These are phyloP conservation scores for Erythrocercus mccallii DNA, from an alignment of 2,113 vertebrate genomes.

Conservation along the genomic window DNA sequence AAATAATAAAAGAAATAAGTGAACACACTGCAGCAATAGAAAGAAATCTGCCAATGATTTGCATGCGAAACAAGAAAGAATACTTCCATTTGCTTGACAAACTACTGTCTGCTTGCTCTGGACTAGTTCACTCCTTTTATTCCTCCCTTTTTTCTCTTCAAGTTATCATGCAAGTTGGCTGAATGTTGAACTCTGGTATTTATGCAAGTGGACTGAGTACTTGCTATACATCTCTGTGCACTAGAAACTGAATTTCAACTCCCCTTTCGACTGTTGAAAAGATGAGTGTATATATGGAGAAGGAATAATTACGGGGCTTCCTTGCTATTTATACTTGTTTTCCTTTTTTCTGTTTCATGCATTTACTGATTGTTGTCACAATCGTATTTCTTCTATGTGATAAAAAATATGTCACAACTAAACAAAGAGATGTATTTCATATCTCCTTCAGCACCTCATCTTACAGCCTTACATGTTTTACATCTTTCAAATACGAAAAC, in stretches of 20 bases:
- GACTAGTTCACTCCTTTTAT: neutral
- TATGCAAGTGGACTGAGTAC: neutral
- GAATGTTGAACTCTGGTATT: neutral
- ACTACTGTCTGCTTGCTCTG: neutral
- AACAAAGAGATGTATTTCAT: neutral
- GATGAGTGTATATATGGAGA: neutral
- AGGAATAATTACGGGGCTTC: neutral
- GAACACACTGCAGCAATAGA: neutral
- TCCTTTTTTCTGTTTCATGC: neutral
- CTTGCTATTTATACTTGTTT: neutral
- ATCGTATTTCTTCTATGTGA: neutral
- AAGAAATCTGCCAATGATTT: neutral
- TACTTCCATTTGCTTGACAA: neutral
- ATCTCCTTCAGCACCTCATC: neutral
- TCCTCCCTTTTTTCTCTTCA: neutral
- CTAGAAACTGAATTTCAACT: neutral
- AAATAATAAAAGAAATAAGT: neutral
- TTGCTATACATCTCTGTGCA: neutral
- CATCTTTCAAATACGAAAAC: neutral
- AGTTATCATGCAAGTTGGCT: neutral
- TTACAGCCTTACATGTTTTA: neutral
- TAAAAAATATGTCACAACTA: neutral
- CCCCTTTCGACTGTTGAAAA: neutral
- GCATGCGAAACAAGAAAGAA: neutral
- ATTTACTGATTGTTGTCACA: neutral